A percentile compares a stretch with the other conserved stretches of the same genome.
Conservation (phyloP, 2,113 vertebrate species). For the Oryzias celebensis region DNA sequence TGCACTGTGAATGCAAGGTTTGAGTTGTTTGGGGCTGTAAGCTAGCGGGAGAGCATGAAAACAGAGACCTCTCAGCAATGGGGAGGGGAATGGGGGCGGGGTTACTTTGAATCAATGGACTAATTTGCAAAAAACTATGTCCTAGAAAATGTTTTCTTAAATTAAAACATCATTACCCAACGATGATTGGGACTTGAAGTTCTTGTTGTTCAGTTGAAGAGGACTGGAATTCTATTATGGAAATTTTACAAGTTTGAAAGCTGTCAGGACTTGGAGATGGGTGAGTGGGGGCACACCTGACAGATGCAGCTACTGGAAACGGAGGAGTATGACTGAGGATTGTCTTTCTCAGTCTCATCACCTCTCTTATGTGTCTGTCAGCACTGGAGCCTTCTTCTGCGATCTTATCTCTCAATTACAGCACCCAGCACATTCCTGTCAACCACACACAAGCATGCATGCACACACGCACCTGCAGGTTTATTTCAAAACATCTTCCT, state of each 20-base stretch:
- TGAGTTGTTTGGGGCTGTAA: no score
- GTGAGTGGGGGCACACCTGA: constrained; percentile 56
- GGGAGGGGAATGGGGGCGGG: no score
- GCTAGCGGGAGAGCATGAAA: no score
- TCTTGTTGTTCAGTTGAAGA: not conserved
- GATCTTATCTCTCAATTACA: constrained; percentile 76
- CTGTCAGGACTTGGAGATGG: constrained; percentile 22
- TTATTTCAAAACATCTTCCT: constrained; percentile 50
- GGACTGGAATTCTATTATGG: not conserved
- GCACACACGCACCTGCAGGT: constrained; percentile 56
- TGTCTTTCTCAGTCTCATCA: constrained; percentile 60
- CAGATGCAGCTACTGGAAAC: constrained; percentile 54
- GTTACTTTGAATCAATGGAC: no score
- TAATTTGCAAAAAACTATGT: no score
- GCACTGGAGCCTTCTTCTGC: constrained; percentile 52
- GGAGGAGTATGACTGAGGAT: constrained; percentile 40
- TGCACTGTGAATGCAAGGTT: no score
- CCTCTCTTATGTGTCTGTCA: constrained; percentile 69
- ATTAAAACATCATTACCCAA: no score
- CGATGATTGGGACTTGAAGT: no score
- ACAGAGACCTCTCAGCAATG: no score
- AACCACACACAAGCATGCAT: constrained; percentile 60
- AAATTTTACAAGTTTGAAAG: constrained; percentile 1
- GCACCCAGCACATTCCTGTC: constrained; percentile 75
- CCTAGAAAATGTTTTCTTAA: no score